These are phyloP conservation scores for Malurus splendens DNA, from an alignment of 2,797 vertebrate genomes.

Conservation along the genomic window DNA sequence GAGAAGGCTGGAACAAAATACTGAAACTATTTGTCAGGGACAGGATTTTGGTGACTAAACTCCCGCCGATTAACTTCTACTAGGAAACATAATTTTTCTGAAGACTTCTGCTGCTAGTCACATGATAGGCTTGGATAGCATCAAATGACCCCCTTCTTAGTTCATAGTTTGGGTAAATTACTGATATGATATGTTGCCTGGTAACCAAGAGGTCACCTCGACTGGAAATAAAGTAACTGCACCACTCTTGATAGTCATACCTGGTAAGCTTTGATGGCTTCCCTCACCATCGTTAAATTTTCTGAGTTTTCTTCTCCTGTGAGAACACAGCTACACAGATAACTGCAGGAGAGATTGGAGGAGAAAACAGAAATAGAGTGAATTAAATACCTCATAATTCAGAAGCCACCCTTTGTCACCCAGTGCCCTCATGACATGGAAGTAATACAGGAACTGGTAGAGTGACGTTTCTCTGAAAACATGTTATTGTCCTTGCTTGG, in stretches of 20 bases:
- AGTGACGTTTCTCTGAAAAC: not conserved
- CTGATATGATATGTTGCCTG: not conserved
- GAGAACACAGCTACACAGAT: constrained; percentile 83
- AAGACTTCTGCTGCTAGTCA: not conserved
- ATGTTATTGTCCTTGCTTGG: fast-evolving
- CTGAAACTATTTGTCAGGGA: not conserved
- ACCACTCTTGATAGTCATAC: constrained; percentile 59
- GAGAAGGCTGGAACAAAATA: not conserved
- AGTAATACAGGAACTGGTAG: not conserved
- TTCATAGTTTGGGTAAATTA: not conserved
- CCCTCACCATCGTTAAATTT: constrained; percentile 71
- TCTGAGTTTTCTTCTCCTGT: constrained; percentile 69
- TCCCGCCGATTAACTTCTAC: not conserved
- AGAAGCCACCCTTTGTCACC: not conserved
- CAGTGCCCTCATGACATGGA: not conserved
- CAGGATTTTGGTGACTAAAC: not conserved
- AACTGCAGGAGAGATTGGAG: constrained; percentile 55
- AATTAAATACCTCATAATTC: not conserved
- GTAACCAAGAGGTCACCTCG: not conserved
- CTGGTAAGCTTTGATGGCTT: constrained; percentile 80
- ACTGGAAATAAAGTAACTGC: not conserved
- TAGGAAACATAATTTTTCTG: not conserved
- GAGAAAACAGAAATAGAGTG: not conserved
- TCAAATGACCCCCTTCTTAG: not conserved
- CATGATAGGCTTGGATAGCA: not conserved